Evolutionary conservation across 2,888 invertebrate species (phyloP).

Genomic region (Lasioglossum vierecki): DNA sequence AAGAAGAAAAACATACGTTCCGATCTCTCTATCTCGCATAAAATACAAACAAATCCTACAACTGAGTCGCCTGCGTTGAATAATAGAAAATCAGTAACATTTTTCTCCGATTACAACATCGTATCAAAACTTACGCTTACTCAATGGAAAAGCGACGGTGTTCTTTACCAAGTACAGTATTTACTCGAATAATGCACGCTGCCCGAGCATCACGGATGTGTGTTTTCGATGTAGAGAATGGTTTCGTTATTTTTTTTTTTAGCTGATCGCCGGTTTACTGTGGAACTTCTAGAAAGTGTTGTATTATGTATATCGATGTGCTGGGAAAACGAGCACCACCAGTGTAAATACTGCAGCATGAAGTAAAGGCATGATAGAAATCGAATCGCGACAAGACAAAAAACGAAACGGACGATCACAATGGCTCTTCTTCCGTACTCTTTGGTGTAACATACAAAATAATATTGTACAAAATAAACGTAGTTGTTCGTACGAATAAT

Average conservation of each 20-base stretch:
- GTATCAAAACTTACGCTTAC: constrained; percentile 22
- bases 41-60: constrained; percentile 33
- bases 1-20: background rate
- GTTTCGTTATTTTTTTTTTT: background rate
- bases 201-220: background rate
- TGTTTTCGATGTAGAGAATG: background rate
- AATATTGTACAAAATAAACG: constrained; percentile 23
- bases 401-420: constrained; percentile 36
- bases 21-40: constrained; percentile 11
- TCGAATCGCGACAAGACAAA: constrained; percentile 29
- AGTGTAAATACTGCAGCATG: constrained; percentile 4
- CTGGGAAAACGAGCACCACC: background rate
- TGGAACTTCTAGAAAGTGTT: constrained; percentile 8
- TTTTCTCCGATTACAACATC: background rate
- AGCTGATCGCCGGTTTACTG: background rate
- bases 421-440: constrained; percentile 32
- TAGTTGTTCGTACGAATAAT: constrained; percentile 28
- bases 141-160: constrained; percentile 4
- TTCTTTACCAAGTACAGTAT: background rate
- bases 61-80: constrained; percentile 14
- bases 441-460: constrained; percentile 42
- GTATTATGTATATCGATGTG: background rate
- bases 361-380: constrained; percentile 19
- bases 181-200: background rate
- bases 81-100: constrained; percentile 20